A percentile compares a stretch with the other conserved stretches of the same genome.
phyloP scores from a whole-genome alignment of 2,113 vertebrate species.

The Anthoscopus minutus region DNA sequence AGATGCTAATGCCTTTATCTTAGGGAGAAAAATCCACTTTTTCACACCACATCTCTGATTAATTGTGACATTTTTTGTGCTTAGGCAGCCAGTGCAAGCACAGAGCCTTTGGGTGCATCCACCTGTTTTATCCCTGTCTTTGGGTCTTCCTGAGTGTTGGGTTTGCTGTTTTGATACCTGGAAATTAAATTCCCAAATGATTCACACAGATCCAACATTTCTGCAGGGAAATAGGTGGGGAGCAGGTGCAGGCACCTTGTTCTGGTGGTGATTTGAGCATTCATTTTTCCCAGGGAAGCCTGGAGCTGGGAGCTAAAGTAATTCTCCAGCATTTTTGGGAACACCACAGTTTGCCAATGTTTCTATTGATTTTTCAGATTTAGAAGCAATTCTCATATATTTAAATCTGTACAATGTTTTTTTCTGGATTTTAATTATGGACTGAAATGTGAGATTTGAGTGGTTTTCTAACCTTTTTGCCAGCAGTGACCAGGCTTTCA shows the following conservation, averaged over 20 bases:
- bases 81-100: not conserved
- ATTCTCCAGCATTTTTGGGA: not conserved
- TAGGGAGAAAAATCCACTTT: not conserved
- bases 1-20: not conserved
- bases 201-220: not conserved
- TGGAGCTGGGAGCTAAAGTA: not conserved
- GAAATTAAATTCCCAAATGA: fast-evolving
- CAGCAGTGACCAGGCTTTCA: not conserved
- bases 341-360: not conserved
- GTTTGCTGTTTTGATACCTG: not conserved
- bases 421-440: not conserved
- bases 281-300: not conserved
- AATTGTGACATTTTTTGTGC: not conserved
- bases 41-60: not conserved
- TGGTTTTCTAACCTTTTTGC: not conserved
- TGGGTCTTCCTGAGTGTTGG: not conserved
- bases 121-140: not conserved
- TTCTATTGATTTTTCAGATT: not conserved
- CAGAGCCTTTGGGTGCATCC: not conserved
- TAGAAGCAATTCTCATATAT: not conserved
- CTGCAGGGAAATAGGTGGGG: not conserved
- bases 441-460: not conserved
- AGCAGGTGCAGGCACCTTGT: not conserved
- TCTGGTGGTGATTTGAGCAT: not conserved
- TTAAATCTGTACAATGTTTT: not conserved